Conservation (phyloP, 2,113 vertebrate species). For the Chaetorhynchus papuensis region DNA sequence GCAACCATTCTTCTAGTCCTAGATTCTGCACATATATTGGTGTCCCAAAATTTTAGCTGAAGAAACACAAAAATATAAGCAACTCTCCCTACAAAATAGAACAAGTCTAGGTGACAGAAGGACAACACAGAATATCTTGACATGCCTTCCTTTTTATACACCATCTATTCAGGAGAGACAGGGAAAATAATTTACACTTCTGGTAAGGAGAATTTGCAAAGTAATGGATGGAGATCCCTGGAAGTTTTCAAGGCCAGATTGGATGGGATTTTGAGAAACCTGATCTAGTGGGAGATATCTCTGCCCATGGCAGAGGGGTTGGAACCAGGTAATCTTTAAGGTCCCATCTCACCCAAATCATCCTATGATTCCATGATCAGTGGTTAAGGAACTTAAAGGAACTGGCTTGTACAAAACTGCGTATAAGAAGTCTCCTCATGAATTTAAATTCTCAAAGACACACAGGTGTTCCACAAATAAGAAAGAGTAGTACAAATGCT, state of each 20-base stretch:
- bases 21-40: neutral
- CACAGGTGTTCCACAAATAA: neutral
- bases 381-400: neutral
- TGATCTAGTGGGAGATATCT: neutral
- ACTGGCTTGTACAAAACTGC: neutral
- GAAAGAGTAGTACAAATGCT: neutral
- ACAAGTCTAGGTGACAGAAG: neutral
- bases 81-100: neutral
- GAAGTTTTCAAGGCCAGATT: neutral
- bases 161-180: neutral
- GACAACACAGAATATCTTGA: neutral
- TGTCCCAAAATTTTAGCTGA: neutral
- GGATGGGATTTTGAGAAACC: neutral
- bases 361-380: too few species aligned
- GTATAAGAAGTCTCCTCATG: neutral
- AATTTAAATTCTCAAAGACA: neutral
- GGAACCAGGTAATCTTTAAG: neutral
- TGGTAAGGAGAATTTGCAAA: neutral
- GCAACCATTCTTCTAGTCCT: neutral
- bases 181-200: accelerated
- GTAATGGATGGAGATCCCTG: neutral
- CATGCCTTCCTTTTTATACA: neutral
- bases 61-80: neutral
- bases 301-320: neutral
- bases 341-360: neutral